Conservation (phyloP, 2,888 invertebrate species). For the Drosophila pullipes region DNA sequence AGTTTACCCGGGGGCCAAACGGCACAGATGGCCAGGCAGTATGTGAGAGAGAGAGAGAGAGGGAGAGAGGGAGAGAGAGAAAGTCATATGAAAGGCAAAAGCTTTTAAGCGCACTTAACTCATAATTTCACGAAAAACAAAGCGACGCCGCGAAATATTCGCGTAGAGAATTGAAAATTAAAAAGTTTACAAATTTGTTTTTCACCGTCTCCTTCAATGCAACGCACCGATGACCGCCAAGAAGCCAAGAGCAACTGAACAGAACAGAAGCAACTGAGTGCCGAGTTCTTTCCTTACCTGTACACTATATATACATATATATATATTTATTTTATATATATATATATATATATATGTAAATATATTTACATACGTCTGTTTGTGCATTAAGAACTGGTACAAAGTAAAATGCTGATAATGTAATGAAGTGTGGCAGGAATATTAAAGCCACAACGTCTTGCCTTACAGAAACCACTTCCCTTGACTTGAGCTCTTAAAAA, state of each 20-base stretch:
- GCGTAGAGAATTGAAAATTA: constrained; percentile 74
- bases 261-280: neutral
- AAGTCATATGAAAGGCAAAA: constrained; percentile 61
- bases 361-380: neutral
- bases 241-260: constrained; percentile 13
- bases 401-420: constrained; percentile 39
- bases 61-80: neutral
- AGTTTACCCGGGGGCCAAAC: constrained; percentile 11
- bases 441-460: constrained; percentile 41
- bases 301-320: neutral
- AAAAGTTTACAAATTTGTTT: constrained; percentile 71
- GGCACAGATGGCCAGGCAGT: neutral
- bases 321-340: neutral
- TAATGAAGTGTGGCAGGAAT: constrained; percentile 47
- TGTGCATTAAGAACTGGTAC: constrained; percentile 6
- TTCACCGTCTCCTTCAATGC: constrained; percentile 17
- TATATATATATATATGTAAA: neutral
- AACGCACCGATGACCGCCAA: constrained; percentile 41
- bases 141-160: constrained; percentile 34
- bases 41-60: neutral
- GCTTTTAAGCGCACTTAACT: constrained; percentile 82
- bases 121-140: constrained; percentile 59
- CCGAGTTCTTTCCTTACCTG: constrained; percentile 16
- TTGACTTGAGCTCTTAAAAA: neutral
- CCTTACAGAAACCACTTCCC: constrained; percentile 12